Conservation (phyloP, 1,140 invertebrate species). For the Chelonus insularis region DNA sequence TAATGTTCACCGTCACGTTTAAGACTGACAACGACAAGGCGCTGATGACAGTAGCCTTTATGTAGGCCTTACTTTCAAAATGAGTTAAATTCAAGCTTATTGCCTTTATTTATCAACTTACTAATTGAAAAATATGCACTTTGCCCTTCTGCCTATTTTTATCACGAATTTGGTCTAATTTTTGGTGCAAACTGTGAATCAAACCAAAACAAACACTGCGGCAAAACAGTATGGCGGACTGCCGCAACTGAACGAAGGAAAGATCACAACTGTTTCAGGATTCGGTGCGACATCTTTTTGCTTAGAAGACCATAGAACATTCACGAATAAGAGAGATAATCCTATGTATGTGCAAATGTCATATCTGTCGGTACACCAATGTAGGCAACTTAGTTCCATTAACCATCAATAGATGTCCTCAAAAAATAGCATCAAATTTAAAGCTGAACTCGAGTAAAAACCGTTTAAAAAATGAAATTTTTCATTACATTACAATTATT, state of each 20-base stretch:
- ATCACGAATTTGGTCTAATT: background rate
- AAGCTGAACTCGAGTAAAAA: too few species aligned
- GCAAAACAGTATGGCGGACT: constrained; percentile 34
- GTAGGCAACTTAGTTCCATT: too few species aligned
- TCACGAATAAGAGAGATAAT: background rate
- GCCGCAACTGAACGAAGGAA: background rate
- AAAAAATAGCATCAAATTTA: too few species aligned
- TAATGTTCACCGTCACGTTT: constrained; percentile 28
- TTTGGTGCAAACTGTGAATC: background rate
- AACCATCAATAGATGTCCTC: too few species aligned
- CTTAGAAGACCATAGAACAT: background rate
- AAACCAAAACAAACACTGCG: constrained; percentile 31
- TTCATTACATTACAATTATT: too few species aligned
- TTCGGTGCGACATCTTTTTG: background rate
- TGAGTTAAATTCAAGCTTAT: background rate
- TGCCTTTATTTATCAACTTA: background rate
- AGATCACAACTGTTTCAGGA: background rate
- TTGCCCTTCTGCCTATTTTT: background rate
- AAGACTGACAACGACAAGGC: constrained; percentile 11
- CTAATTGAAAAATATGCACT: background rate
- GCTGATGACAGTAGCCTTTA: constrained; percentile 11
- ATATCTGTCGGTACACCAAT: too few species aligned
- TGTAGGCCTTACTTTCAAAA: background rate
- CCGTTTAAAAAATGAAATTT: too few species aligned
- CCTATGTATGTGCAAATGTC: too few species aligned